These are phyloP conservation scores for Lacanobia wlatinum DNA, from an alignment of 2,888 invertebrate species.

Conservation along the genomic window DNA sequence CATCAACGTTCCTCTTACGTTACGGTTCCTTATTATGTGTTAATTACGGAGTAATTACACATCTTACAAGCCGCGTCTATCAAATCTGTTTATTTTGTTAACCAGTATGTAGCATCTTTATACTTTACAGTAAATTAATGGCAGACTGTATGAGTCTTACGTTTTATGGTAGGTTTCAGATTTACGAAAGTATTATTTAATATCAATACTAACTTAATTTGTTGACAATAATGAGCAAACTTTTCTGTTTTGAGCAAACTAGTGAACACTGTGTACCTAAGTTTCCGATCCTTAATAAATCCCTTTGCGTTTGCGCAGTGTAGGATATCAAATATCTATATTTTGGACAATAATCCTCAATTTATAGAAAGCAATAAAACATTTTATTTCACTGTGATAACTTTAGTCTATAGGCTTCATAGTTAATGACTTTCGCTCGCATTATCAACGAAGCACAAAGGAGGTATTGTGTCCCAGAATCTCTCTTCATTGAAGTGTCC, in stretches of 20 bases:
- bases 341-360: background rate
- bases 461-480: constrained; percentile 44
- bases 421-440: constrained; percentile 44
- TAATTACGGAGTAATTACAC: constrained; percentile 62
- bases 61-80: constrained; percentile 44
- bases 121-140: constrained; percentile 35
- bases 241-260: background rate
- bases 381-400: constrained; percentile 35
- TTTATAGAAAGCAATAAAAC: constrained; percentile 32
- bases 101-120: constrained; percentile 11
- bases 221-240: background rate
- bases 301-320: background rate
- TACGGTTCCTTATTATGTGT: constrained; percentile 59
- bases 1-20: constrained; percentile 45
- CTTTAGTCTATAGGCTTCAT: constrained; percentile 30
- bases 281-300: background rate
- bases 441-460: constrained; percentile 54
- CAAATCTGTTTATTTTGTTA: constrained; percentile 50
- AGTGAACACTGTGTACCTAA: background rate
- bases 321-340: background rate
- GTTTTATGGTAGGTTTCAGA: background rate
- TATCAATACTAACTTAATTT: background rate
- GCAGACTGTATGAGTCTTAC: background rate
- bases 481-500: constrained; percentile 53
- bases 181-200: background rate